Evolutionary conservation across 1,140 invertebrate species (phyloP).

Genomic region (Anadara kagoshimensis): DNA sequence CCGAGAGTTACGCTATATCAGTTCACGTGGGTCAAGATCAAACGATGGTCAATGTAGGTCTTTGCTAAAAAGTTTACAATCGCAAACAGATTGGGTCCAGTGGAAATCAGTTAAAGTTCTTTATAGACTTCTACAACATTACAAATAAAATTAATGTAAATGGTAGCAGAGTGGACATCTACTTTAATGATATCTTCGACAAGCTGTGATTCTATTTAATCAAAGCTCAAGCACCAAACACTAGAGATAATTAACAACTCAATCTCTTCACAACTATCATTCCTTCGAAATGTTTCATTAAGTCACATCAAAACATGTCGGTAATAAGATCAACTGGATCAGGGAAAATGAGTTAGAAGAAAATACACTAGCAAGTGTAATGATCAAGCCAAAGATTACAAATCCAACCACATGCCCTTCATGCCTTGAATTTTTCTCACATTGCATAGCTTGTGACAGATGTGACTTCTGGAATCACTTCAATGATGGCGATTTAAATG

Average conservation of each 20-base stretch:
- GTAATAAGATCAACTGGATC: neutral
- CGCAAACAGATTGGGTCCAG: neutral
- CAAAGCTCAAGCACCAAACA: neutral
- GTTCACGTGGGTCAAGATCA: neutral
- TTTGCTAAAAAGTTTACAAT: constrained; percentile 1
- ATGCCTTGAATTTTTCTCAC: too few relatives aligned
- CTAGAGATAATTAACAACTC: neutral
- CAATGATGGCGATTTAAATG: too few relatives aligned
- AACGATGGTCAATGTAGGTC: neutral
- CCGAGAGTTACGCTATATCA: too few relatives aligned
- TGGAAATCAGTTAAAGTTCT: neutral
- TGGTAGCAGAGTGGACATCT: constrained; percentile 2
- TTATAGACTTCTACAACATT: neutral
- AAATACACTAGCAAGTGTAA: neutral
- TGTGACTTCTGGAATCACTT: too few relatives aligned
- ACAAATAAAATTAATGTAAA: constrained; percentile 3
- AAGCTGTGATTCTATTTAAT: neutral
- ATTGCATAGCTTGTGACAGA: too few relatives aligned
- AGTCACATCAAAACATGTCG: neutral
- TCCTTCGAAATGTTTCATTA: too few relatives aligned
- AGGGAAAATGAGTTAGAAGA: neutral
- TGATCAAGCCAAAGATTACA: too few relatives aligned
- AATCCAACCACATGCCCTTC: too few relatives aligned
- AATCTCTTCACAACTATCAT: too few relatives aligned
- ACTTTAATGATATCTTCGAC: neutral